Evolutionary conservation across 2,797 vertebrate species (phyloP).

Genomic region (Picus viridis): DNA sequence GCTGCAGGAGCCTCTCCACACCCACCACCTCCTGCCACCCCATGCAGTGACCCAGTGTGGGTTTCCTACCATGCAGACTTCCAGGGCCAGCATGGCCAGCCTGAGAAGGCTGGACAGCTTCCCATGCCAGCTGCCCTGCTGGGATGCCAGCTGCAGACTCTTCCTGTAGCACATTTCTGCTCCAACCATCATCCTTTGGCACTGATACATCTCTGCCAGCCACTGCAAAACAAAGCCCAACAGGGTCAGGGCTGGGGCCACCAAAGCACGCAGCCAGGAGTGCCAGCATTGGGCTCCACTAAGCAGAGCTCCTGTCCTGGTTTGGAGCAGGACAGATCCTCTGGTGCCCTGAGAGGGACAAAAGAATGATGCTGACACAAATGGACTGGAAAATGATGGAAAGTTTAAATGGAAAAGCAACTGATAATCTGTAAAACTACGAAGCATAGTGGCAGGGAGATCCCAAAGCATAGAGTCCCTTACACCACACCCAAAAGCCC

Average conservation of each 20-base stretch:
- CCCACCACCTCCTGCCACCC: not conserved
- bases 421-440: too few species aligned
- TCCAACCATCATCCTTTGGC: conserved; percentile 90
- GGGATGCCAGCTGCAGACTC: conserved; percentile 92
- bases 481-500: too few species aligned
- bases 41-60: not conserved
- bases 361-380: too few species aligned
- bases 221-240: conserved; percentile 81
- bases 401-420: too few species aligned
- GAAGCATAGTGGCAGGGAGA: too few species aligned
- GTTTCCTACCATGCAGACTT: conserved; percentile 87
- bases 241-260: not conserved
- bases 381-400: too few species aligned
- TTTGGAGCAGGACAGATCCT: too few species aligned
- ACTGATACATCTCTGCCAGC: conserved; percentile 90
- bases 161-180: conserved; percentile 93
- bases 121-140: conserved; percentile 86
- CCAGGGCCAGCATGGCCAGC: conserved; percentile 88
- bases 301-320: not conserved
- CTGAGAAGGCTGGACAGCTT: conserved; percentile 89
- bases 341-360: not conserved
- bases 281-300: not conserved
- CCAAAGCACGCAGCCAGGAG: not conserved
- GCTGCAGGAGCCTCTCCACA: not conserved
- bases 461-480: too few species aligned